A percentile compares a stretch with the other conserved stretches of the same genome.
Evolutionary conservation across 2,113 vertebrate genomes (phyloP).

Genomic region (Rhegmatorhina hoffmannsi): DNA sequence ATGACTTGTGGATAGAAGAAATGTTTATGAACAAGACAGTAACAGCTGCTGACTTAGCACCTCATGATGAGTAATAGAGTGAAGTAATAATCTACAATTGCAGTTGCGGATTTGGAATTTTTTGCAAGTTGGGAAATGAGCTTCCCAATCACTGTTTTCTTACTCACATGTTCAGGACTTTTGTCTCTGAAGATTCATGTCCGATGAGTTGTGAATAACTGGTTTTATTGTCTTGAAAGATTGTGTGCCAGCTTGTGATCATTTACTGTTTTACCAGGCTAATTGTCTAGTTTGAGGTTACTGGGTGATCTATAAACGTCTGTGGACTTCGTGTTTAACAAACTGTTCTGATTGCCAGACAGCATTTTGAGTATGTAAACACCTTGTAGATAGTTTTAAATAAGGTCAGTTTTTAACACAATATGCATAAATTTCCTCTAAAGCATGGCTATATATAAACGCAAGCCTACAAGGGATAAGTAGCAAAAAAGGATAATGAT

Average conservation of each 20-base stretch:
- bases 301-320: background rate
- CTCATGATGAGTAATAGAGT: slow-evolving; percentile 1
- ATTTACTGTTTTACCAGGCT: background rate
- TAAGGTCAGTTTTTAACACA: background rate
- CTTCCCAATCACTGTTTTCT: background rate
- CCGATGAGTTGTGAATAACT: background rate
- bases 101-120: background rate
- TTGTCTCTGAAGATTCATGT: background rate
- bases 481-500: background rate
- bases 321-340: slow-evolving; percentile 1
- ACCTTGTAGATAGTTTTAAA: background rate
- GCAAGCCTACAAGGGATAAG: background rate
- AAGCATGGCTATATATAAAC: background rate
- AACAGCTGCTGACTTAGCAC: slow-evolving; percentile 21
- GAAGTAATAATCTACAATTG: slow-evolving; percentile 3
- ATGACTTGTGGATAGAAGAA: background rate
- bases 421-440: background rate
- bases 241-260: background rate
- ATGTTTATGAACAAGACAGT: background rate
- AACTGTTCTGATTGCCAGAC: background rate
- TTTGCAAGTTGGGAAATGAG: slow-evolving; percentile 36
- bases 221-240: background rate
- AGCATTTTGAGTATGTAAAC: background rate
- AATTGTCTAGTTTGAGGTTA: slow-evolving; percentile 10
- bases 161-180: background rate